These are phyloP conservation scores for Pseudeuparius sepicola DNA, from an alignment of 2,888 invertebrate species.

Conservation along the genomic window DNA sequence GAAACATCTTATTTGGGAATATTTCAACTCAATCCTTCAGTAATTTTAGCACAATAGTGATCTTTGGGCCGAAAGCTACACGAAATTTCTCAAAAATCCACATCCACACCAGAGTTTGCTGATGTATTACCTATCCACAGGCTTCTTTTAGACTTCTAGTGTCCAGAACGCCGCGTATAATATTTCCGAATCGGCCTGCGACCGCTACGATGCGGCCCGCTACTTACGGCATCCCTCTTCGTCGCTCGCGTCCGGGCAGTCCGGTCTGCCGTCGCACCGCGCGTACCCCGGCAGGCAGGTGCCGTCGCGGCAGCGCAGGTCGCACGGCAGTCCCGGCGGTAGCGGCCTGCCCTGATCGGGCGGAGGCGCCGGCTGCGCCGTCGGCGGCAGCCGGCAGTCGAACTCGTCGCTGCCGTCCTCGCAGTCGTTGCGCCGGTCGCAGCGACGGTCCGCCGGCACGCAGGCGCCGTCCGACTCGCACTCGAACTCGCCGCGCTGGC, in stretches of 20 bases:
- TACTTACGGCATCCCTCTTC: conserved; percentile 31
- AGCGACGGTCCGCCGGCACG: conserved; percentile 44
- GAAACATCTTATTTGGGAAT: too few relatives aligned
- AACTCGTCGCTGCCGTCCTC: conserved; percentile 46
- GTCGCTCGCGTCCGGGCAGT: conserved; percentile 46
- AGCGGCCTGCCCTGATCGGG: too few relatives aligned
- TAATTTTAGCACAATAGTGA: too few relatives aligned
- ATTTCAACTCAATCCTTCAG: too few relatives aligned
- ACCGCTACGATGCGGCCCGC: too few relatives aligned
- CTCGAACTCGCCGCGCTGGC: conserved; percentile 56
- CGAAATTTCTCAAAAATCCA: too few relatives aligned
- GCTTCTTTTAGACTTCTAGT: too few relatives aligned
- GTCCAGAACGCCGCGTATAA: too few relatives aligned
- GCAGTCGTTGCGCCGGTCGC: conserved; percentile 53
- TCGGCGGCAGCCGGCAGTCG: conserved; percentile 37
- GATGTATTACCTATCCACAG: too few relatives aligned
- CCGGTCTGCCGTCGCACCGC: conserved; percentile 43
- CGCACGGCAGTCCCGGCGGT: conserved; percentile 28
- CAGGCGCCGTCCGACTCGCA: conserved; percentile 48
- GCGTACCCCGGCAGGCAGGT: conserved; percentile 46
- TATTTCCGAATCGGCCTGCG: too few relatives aligned
- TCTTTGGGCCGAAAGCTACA: too few relatives aligned
- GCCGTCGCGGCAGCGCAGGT: conserved; percentile 54
- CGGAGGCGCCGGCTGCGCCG: conserved; percentile 13
- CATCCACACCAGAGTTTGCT: too few relatives aligned